Evolutionary conservation across 1,140 invertebrate genomes (phyloP), one percentile per base, ranked within the genome.

Genomic region (Helicoverpa armigera): DNA sequence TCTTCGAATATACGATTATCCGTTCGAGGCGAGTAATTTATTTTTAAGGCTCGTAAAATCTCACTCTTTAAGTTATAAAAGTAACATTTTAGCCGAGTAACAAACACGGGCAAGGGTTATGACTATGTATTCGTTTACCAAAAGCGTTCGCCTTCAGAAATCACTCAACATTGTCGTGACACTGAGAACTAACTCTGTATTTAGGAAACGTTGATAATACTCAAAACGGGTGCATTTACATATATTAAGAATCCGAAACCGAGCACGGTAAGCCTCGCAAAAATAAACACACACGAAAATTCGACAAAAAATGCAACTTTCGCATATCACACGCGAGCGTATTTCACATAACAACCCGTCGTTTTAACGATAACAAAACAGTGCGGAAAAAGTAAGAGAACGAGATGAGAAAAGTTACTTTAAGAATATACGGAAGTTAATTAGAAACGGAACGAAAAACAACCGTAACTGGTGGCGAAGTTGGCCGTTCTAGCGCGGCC

Each of bases 401-500:
- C 88, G 90, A 92, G 92, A 94, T 94, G 94, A 93, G 90, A 94
- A 95, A 94, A 95, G 92, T 94, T 95, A 94, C 90, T 91, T 92
- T 89, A 91, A 93, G 92, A 94, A 93, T 93, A 92, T 91, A 94
- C 94, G 94, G 91, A 94, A 94, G 92, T 94, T 94, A 95, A 95
- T 95, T 95, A 95, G 90, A 89, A 92, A 89, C 89, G 90, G 91
- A 94, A 92, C 93, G 92, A 94, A 94, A 94, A 95, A 95, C 94
- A 95, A 95, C 94, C 93, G 94, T 94, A 92, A 93, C 93, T 93
- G 94, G 89, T 92, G 94, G 91, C 94, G 94, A 95, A 94, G 94
- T 95, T 94, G 83, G 92, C 90, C 92, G 92, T 94, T 94, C 92
- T 94, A 94, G 91, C 87, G 92, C 88, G 90, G 92, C 93, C 92